A percentile compares a stretch with the other conserved stretches of the same genome.
These are phyloP conservation scores for Melinaea marsaeus DNA, from an alignment of 2,888 invertebrate genomes.

Conservation along the genomic window DNA sequence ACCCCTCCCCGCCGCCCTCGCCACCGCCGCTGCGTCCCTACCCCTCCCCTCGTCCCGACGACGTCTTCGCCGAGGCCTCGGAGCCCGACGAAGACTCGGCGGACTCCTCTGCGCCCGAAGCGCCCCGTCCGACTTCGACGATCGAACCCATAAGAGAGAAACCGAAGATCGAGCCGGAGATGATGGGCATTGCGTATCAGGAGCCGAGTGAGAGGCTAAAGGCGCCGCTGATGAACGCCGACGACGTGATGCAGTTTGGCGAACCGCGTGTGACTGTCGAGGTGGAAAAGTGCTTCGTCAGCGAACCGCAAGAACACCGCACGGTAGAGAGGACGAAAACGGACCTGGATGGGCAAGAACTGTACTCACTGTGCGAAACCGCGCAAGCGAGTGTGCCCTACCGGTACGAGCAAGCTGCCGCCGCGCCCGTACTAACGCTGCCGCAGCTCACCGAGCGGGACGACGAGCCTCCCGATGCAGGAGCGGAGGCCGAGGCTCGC, in stretches of 20 bases:
- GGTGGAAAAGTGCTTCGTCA: slow-evolving; percentile 39
- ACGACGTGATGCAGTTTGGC: slow-evolving; percentile 46
- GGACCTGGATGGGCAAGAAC: slow-evolving; percentile 46
- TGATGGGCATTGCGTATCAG: slow-evolving; percentile 41
- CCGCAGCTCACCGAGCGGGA: slow-evolving; percentile 28
- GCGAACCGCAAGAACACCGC: slow-evolving; percentile 53
- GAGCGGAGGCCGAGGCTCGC: slow-evolving; percentile 35
- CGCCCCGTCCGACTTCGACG: slow-evolving; percentile 27
- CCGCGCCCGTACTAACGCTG: slow-evolving; percentile 46
- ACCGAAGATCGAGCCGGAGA: slow-evolving; percentile 35
- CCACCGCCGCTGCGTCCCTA: slow-evolving; percentile 59
- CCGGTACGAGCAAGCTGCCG: slow-evolving; percentile 44
- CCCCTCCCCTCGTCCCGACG: slow-evolving; percentile 53
- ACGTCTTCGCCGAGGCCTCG: slow-evolving; percentile 47
- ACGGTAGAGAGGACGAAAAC: slow-evolving; percentile 69
- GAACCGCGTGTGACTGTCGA: slow-evolving; percentile 27
- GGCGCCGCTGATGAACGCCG: slow-evolving; percentile 49
- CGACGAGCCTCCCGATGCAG: slow-evolving; percentile 31
- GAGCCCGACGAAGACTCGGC: slow-evolving; percentile 34
- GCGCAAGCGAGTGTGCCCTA: slow-evolving; percentile 45
- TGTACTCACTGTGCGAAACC: slow-evolving; percentile 45
- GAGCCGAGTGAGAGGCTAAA: slow-evolving; percentile 63
- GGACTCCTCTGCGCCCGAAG: slow-evolving; percentile 14
- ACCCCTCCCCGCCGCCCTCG: slow-evolving; percentile 54
- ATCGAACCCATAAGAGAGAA: slow-evolving; percentile 25